Evolutionary conservation across 2,797 vertebrate genomes (phyloP).

Genomic region (Potorous gilbertii): DNA sequence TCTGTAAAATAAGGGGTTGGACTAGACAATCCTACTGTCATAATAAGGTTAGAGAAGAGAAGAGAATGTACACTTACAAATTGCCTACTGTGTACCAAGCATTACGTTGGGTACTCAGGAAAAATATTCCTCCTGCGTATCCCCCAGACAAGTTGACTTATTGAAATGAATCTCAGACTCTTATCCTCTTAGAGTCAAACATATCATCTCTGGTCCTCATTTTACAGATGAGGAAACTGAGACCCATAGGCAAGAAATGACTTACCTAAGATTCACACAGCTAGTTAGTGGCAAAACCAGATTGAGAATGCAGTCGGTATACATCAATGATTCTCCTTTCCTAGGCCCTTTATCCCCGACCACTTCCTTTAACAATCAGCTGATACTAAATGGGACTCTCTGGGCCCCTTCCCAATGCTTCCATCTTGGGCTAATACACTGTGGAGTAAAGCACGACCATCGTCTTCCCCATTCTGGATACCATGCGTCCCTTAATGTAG

Average conservation of each 20-base stretch:
- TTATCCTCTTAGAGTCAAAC: neutral
- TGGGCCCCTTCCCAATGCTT: neutral
- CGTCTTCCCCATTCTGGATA: neutral
- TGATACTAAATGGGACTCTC: neutral
- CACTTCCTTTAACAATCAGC: neutral
- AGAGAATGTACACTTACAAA: neutral
- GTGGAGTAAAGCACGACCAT: neutral
- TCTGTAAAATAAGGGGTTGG: conserved; percentile 15
- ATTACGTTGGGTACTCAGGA: neutral
- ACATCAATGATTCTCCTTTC: neutral
- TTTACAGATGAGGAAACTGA: neutral
- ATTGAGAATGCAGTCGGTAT: neutral
- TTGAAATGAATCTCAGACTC: neutral
- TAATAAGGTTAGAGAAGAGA: neutral
- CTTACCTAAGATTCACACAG: neutral
- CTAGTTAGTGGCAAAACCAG: neutral
- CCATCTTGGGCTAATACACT: neutral
- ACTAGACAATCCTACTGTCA: neutral
- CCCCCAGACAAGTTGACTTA: neutral
- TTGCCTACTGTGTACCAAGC: neutral
- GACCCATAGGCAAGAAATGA: neutral
- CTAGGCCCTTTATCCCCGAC: neutral
- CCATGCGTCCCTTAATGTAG: neutral
- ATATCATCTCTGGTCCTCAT: neutral
- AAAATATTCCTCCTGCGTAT: neutral